Base-by-base conservation (phyloP, 1,140 invertebrate genomes). In the Drosophila micromelanica region DNA sequence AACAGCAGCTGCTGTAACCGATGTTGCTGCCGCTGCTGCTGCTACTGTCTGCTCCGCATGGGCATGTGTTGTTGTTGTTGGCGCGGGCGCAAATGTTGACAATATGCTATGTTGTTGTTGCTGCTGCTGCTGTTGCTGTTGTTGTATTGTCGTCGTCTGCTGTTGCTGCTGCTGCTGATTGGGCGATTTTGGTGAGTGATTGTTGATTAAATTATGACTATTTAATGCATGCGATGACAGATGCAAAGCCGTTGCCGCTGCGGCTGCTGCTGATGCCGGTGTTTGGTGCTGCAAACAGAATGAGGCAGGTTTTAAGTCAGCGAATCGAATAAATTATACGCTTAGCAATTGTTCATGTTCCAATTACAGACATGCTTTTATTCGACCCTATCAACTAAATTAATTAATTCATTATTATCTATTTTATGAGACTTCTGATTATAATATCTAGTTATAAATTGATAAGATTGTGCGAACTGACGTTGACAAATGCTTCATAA, bases 181-280 rank as follows among this genome's bases (percentile, higher is more conserved):
- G 73, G 91, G 91, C 46, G 91, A 92, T 87, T 92, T 92, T 68
- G 91, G 91, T 56, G 91, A 91, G 79, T 92, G 90, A 80, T 92
- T 92, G 79, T 74, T 90, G 90, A 92, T 76, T 87, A 92, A 85
- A 87, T 91, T 92, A 91, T 92, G 91, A 91, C 90, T 92, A 89
- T 85, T 91, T 78, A 91, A 78, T 72, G 91, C 90, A 79, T 92
- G 91, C 77, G 91, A 87, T 75, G 91, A 92, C 71, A 92, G 76
- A 80, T 91, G 90, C 71, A 92, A 80, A 30, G 76, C 80, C 45
- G 74, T 71, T 62, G 80, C 80, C 51, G 73, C 56, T 65, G 78
- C 73, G 59, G 78, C 62, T 54, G 77, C 65, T n/a, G 60, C 38
- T 37, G 65, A 61, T 51, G 79, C 64, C 77, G 54, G 6, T 15